Conservation (phyloP, 2,113 vertebrate genomes). For the Sylvietta virens region DNA sequence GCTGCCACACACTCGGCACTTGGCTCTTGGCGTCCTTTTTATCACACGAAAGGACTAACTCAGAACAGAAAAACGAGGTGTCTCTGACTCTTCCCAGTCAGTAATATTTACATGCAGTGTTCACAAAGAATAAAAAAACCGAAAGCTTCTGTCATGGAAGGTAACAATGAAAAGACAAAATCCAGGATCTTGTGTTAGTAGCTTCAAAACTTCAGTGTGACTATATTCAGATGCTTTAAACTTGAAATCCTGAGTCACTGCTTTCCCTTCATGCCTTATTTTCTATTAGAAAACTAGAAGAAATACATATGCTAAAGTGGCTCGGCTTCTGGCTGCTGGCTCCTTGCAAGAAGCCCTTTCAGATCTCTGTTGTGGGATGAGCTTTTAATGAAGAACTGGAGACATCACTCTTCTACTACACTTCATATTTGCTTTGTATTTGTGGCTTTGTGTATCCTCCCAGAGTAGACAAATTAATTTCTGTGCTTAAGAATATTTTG, state of each 20-base stretch:
- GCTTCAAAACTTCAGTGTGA: neutral
- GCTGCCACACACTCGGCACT: rapidly evolving
- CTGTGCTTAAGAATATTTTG: neutral
- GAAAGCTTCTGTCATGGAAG: neutral
- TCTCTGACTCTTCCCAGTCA: neutral
- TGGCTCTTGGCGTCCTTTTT: neutral
- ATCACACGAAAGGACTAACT: neutral
- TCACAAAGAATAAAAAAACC: neutral
- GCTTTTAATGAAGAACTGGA: neutral
- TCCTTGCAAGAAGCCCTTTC: neutral
- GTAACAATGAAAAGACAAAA: neutral
- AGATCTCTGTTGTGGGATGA: neutral
- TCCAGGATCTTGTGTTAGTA: neutral
- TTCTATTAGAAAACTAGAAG: neutral
- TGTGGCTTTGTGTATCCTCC: neutral
- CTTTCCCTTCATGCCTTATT: neutral
- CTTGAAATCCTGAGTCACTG: neutral
- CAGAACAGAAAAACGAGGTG: neutral
- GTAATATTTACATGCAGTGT: neutral
- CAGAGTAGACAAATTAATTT: neutral
- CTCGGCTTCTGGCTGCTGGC: neutral
- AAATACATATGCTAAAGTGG: neutral
- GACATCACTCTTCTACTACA: neutral
- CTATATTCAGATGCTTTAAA: neutral
- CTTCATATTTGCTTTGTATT: neutral